phyloP scores from a whole-genome alignment of 2,797 vertebrate genomes.

The Pogonophryne albipinna region DNA sequence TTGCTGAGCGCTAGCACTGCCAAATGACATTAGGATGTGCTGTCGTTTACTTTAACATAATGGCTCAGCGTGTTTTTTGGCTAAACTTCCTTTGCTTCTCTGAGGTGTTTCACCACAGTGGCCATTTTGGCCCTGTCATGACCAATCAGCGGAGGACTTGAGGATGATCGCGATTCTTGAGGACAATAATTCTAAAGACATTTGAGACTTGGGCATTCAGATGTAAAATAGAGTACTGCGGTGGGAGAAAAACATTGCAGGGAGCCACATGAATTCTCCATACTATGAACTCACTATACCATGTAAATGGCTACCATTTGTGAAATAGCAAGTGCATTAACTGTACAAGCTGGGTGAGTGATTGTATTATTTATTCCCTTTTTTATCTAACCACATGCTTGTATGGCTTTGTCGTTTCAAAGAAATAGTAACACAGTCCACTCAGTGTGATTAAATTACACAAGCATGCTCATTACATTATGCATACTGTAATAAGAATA shows the following conservation, averaged over 20 bases:
- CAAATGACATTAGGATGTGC: conserved; percentile 87
- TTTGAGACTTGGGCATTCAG: conserved; percentile 62
- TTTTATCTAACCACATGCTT: conserved; percentile 69
- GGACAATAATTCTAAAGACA: conserved; percentile 68
- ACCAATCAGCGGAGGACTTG: conserved; percentile 71
- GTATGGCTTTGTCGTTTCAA: conserved; percentile 76
- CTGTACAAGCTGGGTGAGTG: conserved; percentile 59
- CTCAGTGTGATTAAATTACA: conserved; percentile 85
- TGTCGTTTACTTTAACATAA: conserved; percentile 88
- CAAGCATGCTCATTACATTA: conserved; percentile 85
- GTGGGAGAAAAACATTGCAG: conserved; percentile 45
- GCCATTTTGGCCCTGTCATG: conserved; percentile 79
- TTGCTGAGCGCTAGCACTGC: conserved; percentile 84
- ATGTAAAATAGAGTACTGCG: conserved; percentile 50
- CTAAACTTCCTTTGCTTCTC: conserved; percentile 83
- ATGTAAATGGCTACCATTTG: conserved; percentile 71
- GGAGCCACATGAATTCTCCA: conserved; percentile 32
- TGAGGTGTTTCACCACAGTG: conserved; percentile 78
- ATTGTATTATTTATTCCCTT: conserved; percentile 78
- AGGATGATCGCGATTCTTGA: conserved; percentile 70
- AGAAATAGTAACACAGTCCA: conserved; percentile 81
- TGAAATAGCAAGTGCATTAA: conserved; percentile 73
- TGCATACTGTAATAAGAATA: conserved; percentile 86
- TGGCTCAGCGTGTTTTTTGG: conserved; percentile 87
- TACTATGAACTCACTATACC: conserved; percentile 62